A percentile compares a stretch with the other conserved stretches of the same genome.
phyloP scores from a whole-genome alignment of 1,140 invertebrate species.

The Drosophila suzukii region DNA sequence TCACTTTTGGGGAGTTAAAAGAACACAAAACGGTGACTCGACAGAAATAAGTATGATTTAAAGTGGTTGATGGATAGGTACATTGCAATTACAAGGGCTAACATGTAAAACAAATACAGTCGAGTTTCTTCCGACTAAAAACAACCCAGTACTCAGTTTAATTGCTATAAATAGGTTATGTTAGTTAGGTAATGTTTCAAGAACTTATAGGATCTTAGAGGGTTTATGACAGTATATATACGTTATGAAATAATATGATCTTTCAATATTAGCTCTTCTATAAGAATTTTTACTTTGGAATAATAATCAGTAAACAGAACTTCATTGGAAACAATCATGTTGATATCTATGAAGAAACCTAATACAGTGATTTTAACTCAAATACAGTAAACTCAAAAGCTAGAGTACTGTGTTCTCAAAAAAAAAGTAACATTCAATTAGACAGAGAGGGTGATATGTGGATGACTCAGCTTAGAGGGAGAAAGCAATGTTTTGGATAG shows the following conservation, averaged over 20 bases:
- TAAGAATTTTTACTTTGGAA: too few relatives aligned
- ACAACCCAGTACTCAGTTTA: neutral
- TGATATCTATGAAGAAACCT: neutral
- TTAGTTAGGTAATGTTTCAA: too few relatives aligned
- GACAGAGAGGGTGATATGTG: conserved; percentile 1
- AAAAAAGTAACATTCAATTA: neutral
- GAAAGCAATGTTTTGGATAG: neutral
- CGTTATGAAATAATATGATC: too few relatives aligned
- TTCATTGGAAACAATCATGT: neutral
- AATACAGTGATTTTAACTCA: neutral
- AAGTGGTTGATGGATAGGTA: neutral
- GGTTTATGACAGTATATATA: too few relatives aligned
- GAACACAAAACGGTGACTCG: conserved; percentile 1
- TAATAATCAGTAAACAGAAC: too few relatives aligned
- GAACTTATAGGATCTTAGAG: too few relatives aligned
- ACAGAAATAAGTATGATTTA: conserved; percentile 4
- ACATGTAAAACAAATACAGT: neutral
- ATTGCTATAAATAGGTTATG: too few relatives aligned
- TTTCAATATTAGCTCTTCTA: too few relatives aligned
- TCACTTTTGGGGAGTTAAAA: neutral
- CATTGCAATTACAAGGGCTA: neutral
- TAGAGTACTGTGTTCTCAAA: neutral
- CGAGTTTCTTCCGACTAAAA: neutral
- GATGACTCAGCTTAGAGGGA: conserved; percentile 9
- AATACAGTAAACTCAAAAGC: neutral